Evolutionary conservation across 2,113 vertebrate genomes (phyloP).

Genomic region (Hemiscyllium ocellatum): DNA sequence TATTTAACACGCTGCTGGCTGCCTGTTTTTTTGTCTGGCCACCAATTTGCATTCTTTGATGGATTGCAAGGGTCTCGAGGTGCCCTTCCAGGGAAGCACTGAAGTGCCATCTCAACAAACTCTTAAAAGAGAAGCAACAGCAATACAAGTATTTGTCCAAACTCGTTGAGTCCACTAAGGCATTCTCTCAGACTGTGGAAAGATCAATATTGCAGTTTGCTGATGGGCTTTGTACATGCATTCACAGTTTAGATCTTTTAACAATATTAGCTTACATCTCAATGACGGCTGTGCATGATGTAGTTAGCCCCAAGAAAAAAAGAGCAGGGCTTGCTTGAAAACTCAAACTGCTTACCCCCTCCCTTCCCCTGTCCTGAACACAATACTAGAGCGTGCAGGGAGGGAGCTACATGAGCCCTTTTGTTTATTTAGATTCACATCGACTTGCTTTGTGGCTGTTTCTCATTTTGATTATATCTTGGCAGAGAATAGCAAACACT

Average conservation of each 20-base stretch:
- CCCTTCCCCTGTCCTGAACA: constrained; percentile 47
- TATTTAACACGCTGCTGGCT: constrained; percentile 65
- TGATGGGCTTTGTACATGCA: constrained; percentile 53
- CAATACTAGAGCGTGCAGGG: constrained; percentile 49
- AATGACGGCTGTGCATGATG: constrained; percentile 1
- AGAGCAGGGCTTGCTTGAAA: background rate
- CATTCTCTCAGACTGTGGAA: constrained; percentile 51
- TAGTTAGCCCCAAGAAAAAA: background rate
- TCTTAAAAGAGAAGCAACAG: constrained; percentile 61
- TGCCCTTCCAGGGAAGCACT: constrained; percentile 66
- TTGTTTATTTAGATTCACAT: constrained; percentile 55
- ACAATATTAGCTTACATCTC: constrained; percentile 48
- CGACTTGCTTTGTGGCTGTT: constrained; percentile 50
- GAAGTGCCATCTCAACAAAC: constrained; percentile 68
- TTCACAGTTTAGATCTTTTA: constrained; percentile 53
- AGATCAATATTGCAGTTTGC: constrained; percentile 67
- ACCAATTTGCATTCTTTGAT: constrained; percentile 69
- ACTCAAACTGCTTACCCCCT: background rate
- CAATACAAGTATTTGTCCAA: constrained; percentile 60
- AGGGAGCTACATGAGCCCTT: constrained; percentile 63
- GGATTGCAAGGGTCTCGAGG: constrained; percentile 70
- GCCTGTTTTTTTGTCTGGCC: constrained; percentile 67
- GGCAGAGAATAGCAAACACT: background rate
- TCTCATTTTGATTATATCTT: constrained; percentile 37
- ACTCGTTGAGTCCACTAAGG: constrained; percentile 58